These are phyloP conservation scores for Pasiphila rectangulata DNA, from an alignment of 2,888 invertebrate genomes.

Conservation along the genomic window DNA sequence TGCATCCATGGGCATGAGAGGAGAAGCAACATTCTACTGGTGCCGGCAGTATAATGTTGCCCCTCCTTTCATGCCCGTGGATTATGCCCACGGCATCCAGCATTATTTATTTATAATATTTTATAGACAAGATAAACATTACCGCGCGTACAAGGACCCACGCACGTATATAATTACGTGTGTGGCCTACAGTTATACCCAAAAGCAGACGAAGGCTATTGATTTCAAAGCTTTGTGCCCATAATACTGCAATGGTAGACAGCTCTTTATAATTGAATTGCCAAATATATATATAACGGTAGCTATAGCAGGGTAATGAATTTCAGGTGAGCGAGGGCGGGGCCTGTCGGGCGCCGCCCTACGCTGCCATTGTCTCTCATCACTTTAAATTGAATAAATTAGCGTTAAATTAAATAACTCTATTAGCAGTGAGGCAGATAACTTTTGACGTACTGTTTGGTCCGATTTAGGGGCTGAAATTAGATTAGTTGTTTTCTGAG, in stretches of 20 bases:
- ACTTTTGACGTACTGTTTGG: constrained; percentile 64
- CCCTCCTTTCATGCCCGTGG: too few species aligned
- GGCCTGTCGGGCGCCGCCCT: constrained; percentile 58
- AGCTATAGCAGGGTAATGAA: constrained; percentile 46
- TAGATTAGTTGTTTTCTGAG: constrained; percentile 58
- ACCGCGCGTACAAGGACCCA: too few species aligned
- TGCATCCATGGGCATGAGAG: too few species aligned
- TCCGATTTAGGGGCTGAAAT: constrained; percentile 62
- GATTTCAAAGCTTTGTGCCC: constrained; percentile 1
- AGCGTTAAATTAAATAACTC: constrained; percentile 76
- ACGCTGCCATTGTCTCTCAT: constrained; percentile 63
- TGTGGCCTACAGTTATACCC: neutral
- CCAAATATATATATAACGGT: constrained; percentile 20
- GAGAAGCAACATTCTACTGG: too few species aligned
- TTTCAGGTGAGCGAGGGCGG: constrained; percentile 64
- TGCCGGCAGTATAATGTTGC: too few species aligned
- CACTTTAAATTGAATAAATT: constrained; percentile 76
- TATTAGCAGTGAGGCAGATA: constrained; percentile 74
- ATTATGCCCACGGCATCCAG: too few species aligned
- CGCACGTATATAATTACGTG: neutral
- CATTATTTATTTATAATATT: too few species aligned
- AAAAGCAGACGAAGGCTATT: neutral
- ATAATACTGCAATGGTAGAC: constrained; percentile 4
- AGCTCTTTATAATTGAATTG: constrained; percentile 19
- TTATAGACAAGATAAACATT: too few species aligned